A percentile compares a stretch with the other conserved stretches of the same genome.
Conservation (phyloP, 2,113 vertebrate genomes). For the Thamnophis sirtalis region DNA sequence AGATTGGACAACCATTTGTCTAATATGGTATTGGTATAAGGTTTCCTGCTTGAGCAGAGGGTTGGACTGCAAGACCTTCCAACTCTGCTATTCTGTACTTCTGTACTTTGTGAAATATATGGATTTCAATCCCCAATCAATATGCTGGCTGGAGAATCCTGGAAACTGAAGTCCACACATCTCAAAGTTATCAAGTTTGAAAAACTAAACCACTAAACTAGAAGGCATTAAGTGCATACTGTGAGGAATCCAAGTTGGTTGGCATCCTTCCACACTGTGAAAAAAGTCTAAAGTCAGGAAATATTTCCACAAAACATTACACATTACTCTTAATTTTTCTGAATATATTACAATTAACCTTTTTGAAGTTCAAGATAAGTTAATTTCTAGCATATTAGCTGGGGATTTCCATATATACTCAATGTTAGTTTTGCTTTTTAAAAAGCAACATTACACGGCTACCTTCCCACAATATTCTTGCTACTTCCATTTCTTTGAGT, state of each 20-base stretch:
- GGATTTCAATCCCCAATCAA: background rate
- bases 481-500: background rate
- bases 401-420: background rate
- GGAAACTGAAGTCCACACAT: background rate
- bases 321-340: background rate
- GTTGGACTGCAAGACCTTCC: background rate
- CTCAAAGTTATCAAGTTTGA: background rate
- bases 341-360: background rate
- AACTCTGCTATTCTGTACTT: background rate
- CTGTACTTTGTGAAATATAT: background rate
- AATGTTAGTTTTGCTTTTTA: background rate
- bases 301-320: background rate
- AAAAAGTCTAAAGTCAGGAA: background rate
- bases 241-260: background rate
- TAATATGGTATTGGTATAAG: background rate
- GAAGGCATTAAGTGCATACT: background rate
- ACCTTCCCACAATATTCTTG: background rate
- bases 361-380: background rate
- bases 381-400: background rate
- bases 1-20: too few species aligned
- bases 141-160: background rate
- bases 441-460: background rate
- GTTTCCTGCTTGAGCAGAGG: background rate
- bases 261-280: background rate
- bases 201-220: background rate